Evolutionary conservation across 2,113 vertebrate species (phyloP).

Genomic region (Dromaius novaehollandiae): DNA sequence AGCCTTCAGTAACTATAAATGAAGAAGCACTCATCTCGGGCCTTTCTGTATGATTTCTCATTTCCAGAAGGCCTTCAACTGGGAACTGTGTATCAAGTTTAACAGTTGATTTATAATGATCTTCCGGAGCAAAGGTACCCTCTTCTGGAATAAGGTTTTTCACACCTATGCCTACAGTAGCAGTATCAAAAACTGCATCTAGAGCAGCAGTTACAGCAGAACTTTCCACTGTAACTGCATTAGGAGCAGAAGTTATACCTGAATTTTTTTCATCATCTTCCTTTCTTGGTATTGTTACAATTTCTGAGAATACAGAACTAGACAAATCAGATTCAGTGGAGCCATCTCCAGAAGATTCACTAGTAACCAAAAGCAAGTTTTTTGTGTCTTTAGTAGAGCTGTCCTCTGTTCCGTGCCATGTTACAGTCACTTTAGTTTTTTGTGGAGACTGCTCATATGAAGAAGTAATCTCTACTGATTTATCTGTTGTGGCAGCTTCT

Average conservation of each 20-base stretch:
- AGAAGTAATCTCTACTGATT: slow-evolving; percentile 7
- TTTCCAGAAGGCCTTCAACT: slow-evolving; percentile 27
- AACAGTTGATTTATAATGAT: not conserved
- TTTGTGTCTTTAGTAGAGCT: not conserved
- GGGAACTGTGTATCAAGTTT: slow-evolving; percentile 5
- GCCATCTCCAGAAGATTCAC: slow-evolving; percentile 72
- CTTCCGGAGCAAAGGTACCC: not conserved
- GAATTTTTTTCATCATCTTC: slow-evolving; percentile 4
- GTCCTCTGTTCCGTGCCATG: not conserved
- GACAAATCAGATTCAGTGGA: slow-evolving; percentile 29
- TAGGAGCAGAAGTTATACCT: not conserved
- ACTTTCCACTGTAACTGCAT: not conserved
- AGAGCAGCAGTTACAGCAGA: slow-evolving; percentile 8
- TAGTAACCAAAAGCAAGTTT: slow-evolving; percentile 10
- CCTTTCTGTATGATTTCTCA: not conserved
- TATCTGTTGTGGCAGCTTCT: slow-evolving; percentile 61
- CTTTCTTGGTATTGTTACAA: not conserved
- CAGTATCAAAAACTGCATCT: not conserved
- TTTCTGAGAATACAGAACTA: not conserved
- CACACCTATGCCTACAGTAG: not conserved
- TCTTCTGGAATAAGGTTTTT: slow-evolving; percentile 6
- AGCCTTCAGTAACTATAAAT: slow-evolving; percentile 67
- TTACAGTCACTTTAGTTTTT: not conserved
- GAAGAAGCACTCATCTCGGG: slow-evolving; percentile 36
- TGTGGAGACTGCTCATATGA: not conserved